Conservation (phyloP, 2,797 vertebrate genomes). For the Notoglanidium macrostoma region DNA sequence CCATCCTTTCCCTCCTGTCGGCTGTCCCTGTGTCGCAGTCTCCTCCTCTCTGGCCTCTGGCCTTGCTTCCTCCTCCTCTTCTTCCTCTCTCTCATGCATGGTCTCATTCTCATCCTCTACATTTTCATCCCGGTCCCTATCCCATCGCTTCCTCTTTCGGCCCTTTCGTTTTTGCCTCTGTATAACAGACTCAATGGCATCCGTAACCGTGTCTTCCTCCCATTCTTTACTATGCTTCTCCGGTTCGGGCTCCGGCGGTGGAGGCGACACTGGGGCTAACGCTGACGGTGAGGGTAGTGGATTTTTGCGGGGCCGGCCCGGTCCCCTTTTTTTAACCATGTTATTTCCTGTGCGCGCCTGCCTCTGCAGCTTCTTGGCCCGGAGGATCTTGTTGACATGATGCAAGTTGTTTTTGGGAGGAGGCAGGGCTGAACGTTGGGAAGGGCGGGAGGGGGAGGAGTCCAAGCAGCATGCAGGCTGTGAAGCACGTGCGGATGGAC, state of each 20-base stretch:
- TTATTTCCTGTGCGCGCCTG: slow-evolving; percentile 96
- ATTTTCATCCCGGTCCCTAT: slow-evolving; percentile 69
- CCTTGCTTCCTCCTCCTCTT: slow-evolving; percentile 65
- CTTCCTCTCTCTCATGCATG: slow-evolving; percentile 36
- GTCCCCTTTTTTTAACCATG: slow-evolving; percentile 91
- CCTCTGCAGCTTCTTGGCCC: slow-evolving; percentile 96
- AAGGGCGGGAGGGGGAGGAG: slow-evolving; percentile 67
- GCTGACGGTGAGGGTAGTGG: slow-evolving; percentile 70
- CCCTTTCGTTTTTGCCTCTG: slow-evolving; percentile 85
- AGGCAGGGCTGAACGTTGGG: slow-evolving; percentile 75
- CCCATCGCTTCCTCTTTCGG: slow-evolving; percentile 81
- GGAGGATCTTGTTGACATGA: slow-evolving; percentile 97
- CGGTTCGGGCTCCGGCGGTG: slow-evolving; percentile 48
- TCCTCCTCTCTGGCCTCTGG: slow-evolving; percentile 69
- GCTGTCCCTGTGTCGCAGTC: slow-evolving; percentile 48
- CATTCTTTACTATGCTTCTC: slow-evolving; percentile 68
- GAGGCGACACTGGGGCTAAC: slow-evolving; percentile 64
- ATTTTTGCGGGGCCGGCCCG: slow-evolving; percentile 89
- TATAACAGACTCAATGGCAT: slow-evolving; percentile 93
- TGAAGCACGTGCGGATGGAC: slow-evolving; percentile 64
- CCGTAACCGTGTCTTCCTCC: slow-evolving; percentile 79
- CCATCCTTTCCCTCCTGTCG: slow-evolving; percentile 65
- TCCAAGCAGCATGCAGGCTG: slow-evolving; percentile 68
- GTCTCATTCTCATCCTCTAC: slow-evolving; percentile 64
- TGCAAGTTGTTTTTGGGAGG: slow-evolving; percentile 94